Evolutionary conservation across 2,113 vertebrate genomes (phyloP).

Genomic region (Xiphias gladius): DNA sequence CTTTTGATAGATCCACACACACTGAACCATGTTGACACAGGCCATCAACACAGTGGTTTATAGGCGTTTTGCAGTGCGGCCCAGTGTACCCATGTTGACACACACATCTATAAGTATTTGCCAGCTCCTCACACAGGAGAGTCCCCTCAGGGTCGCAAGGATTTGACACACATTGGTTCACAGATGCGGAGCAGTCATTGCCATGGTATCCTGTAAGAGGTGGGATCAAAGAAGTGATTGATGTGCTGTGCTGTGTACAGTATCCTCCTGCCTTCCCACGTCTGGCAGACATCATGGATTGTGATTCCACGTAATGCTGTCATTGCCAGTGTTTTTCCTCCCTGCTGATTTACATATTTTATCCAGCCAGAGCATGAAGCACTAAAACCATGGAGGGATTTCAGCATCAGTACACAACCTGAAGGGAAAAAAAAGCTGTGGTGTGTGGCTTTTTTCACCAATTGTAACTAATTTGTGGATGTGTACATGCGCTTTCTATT

Average conservation of each 20-base stretch:
- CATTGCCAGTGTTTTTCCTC: conserved; percentile 50
- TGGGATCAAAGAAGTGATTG: conserved; percentile 76
- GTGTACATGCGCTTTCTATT: conserved; percentile 26
- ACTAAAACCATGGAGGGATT: conserved; percentile 35
- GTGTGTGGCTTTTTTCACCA: conserved; percentile 4
- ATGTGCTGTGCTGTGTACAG: conserved; percentile 58
- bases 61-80: conserved; percentile 75
- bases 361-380: conserved; percentile 22
- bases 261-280: conserved; percentile 38
- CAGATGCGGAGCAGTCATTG: conserved; percentile 75
- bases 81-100: conserved; percentile 81
- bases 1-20: conserved; percentile 73
- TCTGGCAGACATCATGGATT: conserved; percentile 45
- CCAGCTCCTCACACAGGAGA: conserved; percentile 75
- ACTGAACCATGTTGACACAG: conserved; percentile 83
- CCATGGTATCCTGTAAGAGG: conserved; percentile 75
- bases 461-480: conserved; percentile 45
- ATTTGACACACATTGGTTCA: conserved; percentile 79
- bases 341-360: conserved; percentile 47
- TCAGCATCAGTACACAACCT: conserved; percentile 19
- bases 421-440: conserved; percentile 2
- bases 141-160: conserved; percentile 77
- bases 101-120: conserved; percentile 79
- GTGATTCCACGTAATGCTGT: conserved; percentile 54
- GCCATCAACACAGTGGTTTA: conserved; percentile 79